Evolutionary conservation across 1,140 invertebrate species (phyloP), one percentile per base, ranked within the genome.

Genomic region (Rhopalosiphum padi): DNA sequence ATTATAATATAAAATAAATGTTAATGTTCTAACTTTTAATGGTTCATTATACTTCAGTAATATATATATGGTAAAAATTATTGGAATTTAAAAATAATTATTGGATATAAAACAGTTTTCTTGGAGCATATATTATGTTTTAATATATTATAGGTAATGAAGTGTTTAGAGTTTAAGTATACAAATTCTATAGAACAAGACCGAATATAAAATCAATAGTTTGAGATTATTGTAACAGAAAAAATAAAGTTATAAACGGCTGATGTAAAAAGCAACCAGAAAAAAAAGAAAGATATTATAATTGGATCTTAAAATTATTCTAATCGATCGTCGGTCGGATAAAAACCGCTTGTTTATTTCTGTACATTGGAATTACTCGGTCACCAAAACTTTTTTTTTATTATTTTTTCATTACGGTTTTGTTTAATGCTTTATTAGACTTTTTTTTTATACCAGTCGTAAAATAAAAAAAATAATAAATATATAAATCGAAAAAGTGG

Each of bases 291-390:
- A n/a, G 30, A 51, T 51, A 51, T 51, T 90, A 21, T 90, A 90
- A 60, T 68, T 60, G 37, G 89, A 90, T 68, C 25, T 43, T 68
- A 68, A 68, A 68, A 90, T 90, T 90, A 90, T 90, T 90, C 55
- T n/a, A 68, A 68, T 90, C 89, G 89, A 90, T 90, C 37, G 89
- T 23, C 53, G 23, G 37, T 21, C 35, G n/a, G 23, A 46, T 37
- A 51, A 30, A 90, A 90, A 90, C 88, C 37, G 37, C 55, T 60
- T 90, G 89, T 90, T 90, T 90, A 43, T 90, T 90, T 43, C 25
- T 43, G 48, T 23, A 35, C 8, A 88, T 55, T 53, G n/a, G 22
- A 89, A 89, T 51, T 35, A 43, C 35, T 90, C 30, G 89, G 89
- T 90, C 18, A 37, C 51, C 51, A n/a, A 43, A 90, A 90, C 53